Evolutionary conservation across 2,888 invertebrate genomes (phyloP).

Genomic region (Lithodes maja): DNA sequence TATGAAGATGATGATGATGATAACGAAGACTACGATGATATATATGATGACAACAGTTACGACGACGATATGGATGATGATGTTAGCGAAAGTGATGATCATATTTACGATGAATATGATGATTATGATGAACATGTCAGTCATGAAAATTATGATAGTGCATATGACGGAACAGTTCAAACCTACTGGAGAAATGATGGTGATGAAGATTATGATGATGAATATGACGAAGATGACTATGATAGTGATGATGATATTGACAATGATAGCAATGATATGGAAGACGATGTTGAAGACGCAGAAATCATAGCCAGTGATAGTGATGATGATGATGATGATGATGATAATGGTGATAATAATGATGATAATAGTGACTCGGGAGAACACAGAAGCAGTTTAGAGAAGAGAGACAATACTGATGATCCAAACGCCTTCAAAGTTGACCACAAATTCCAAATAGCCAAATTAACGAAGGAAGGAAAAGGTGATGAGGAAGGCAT

Average conservation of each 20-base stretch:
- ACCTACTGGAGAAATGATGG: not conserved
- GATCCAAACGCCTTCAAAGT: no score
- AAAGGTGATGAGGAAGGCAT: slow-evolving; percentile 1
- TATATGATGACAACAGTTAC: not conserved
- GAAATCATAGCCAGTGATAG: not conserved
- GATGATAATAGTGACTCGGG: not conserved
- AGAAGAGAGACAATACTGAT: no score
- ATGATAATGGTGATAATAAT: slow-evolving; percentile 19
- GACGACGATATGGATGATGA: not conserved
- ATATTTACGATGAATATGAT: not conserved
- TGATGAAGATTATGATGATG: not conserved
- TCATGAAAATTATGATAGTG: not conserved
- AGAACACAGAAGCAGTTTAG: no score
- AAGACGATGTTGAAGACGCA: slow-evolving; percentile 19
- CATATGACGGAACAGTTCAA: not conserved
- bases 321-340: slow-evolving; percentile 19
- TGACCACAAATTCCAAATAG: not conserved
- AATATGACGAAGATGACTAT: slow-evolving; percentile 8
- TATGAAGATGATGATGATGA: not conserved
- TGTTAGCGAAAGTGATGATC: not conserved
- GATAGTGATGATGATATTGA: slow-evolving; percentile 17
- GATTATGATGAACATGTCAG: not conserved
- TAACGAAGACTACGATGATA: not conserved
- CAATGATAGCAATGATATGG: not conserved
- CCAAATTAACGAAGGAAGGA: not conserved